These are phyloP conservation scores for Procambarus virginalis DNA, from an alignment of 1,140 invertebrate genomes.

Conservation along the genomic window DNA sequence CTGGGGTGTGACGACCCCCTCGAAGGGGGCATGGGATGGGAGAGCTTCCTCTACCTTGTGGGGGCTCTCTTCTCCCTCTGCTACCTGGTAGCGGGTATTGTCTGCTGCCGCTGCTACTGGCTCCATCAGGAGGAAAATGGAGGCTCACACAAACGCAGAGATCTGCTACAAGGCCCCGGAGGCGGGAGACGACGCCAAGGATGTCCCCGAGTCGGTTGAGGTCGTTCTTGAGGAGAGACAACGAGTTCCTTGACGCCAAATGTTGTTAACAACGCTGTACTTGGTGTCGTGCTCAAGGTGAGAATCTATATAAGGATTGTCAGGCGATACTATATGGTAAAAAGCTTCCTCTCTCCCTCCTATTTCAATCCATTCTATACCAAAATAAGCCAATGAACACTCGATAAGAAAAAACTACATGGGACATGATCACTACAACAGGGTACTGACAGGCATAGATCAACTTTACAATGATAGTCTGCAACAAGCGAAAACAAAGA, in stretches of 20 bases:
- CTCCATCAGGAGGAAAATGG: slow-evolving; percentile 2
- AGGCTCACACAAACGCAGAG: background rate
- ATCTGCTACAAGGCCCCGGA: background rate
- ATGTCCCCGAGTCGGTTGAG: background rate
- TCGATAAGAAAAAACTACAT: no score
- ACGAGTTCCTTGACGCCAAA: background rate
- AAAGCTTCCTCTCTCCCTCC: no score
- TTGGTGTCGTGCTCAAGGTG: background rate
- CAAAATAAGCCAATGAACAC: no score
- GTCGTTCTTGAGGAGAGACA: background rate
- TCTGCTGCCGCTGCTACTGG: slow-evolving; percentile 25
- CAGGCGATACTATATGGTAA: no score
- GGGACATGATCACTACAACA: no score
- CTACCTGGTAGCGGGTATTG: background rate
- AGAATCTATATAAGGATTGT: no score
- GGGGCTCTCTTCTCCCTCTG: background rate
- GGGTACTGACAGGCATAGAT: no score
- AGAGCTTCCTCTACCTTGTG: background rate
- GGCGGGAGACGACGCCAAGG: background rate
- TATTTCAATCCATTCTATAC: no score
- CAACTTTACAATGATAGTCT: no score
- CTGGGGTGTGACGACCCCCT: background rate
- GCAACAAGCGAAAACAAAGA: no score
- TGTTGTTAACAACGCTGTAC: background rate
- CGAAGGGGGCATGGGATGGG: background rate